These are phyloP conservation scores for Zaprionus kolodkinae DNA, from an alignment of 1,140 invertebrate species.

Conservation along the genomic window DNA sequence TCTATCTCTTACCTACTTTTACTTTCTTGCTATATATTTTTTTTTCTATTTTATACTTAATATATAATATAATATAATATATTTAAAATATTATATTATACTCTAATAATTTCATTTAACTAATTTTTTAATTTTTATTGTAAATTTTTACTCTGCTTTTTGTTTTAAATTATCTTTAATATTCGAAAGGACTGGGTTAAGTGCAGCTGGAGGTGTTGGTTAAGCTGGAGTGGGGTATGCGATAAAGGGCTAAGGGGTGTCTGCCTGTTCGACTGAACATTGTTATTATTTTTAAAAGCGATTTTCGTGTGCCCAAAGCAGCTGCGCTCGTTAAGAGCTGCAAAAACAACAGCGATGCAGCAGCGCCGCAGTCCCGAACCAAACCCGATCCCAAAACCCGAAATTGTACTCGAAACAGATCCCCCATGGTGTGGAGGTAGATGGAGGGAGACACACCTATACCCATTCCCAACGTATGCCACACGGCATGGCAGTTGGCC, in stretches of 20 bases:
- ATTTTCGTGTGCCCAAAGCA: constrained; percentile 70
- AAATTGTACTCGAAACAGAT: neutral
- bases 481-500: constrained; percentile 24
- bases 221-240: neutral
- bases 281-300: constrained; percentile 80
- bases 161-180: too few relatives aligned
- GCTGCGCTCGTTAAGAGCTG: constrained; percentile 77
- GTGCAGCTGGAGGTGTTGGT: neutral
- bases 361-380: neutral
- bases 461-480: neutral
- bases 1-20: too few relatives aligned
- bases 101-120: too few relatives aligned
- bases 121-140: too few relatives aligned
- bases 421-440: neutral
- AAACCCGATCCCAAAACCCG: neutral
- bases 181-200: too few relatives aligned
- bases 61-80: too few relatives aligned
- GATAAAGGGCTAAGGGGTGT: neutral
- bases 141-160: too few relatives aligned
- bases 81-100: too few relatives aligned
- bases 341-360: constrained; percentile 47
- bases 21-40: too few relatives aligned
- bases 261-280: constrained; percentile 34
- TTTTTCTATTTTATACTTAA: too few relatives aligned
- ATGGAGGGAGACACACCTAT: neutral